Conservation (phyloP, 2,113 vertebrate genomes). For the Percopsis transmontana region DNA sequence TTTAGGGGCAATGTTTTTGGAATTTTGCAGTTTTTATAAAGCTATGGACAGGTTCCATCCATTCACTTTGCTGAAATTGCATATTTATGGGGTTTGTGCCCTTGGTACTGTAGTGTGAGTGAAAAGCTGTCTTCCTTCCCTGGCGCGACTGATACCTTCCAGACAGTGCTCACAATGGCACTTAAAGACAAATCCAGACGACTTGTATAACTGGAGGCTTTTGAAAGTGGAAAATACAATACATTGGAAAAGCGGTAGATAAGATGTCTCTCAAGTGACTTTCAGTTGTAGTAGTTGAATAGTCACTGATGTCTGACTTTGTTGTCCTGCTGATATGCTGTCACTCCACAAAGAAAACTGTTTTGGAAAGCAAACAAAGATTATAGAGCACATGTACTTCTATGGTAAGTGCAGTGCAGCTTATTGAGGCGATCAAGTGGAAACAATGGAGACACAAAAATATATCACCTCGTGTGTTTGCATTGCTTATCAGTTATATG, state of each 20-base stretch:
- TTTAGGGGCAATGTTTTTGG: no score
- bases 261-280: no score
- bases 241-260: no score
- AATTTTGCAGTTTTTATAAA: no score
- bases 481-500: constrained; percentile 21
- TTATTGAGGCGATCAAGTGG: not conserved
- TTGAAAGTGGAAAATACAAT: not conserved
- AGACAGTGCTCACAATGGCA: constrained; percentile 17
- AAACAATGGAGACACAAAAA: constrained; percentile 1
- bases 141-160: constrained; percentile 23
- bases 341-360: no score
- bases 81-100: constrained; percentile 15
- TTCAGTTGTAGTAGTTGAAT: no score
- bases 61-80: constrained; percentile 11
- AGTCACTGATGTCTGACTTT: no score
- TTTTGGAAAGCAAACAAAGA: no score
- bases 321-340: no score
- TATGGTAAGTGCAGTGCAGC: constrained; percentile 18
- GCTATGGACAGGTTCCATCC: no score
- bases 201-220: constrained; percentile 1
- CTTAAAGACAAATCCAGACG: no score
- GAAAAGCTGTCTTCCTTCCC: constrained; percentile 9
- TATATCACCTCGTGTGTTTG: constrained; percentile 8
- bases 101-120: not conserved
- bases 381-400: no score